Conservation (phyloP, 2,113 vertebrate genomes). For the Tyto alba region DNA sequence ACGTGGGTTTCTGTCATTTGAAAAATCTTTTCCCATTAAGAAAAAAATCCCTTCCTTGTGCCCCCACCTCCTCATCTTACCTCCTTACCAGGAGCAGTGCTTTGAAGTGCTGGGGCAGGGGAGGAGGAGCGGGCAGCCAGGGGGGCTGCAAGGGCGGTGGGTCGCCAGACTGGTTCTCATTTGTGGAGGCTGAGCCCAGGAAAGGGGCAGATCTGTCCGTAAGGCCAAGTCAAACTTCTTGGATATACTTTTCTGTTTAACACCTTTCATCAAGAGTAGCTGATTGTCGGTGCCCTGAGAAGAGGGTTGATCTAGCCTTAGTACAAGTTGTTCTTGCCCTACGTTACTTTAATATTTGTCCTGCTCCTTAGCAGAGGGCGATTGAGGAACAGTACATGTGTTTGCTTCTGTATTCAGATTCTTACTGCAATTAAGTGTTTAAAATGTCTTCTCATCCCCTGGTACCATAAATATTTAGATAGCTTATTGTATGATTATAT, state of each 20-base stretch:
- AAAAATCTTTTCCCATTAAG: background rate
- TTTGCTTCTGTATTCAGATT: background rate
- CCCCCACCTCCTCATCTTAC: background rate
- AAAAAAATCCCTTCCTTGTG: background rate
- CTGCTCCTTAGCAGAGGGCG: background rate
- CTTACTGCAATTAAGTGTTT: background rate
- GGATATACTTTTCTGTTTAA: background rate
- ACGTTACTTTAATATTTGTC: background rate
- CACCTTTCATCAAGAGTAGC: background rate
- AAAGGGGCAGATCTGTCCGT: background rate
- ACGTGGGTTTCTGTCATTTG: background rate
- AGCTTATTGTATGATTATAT: background rate
- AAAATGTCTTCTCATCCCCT: constrained; percentile 10
- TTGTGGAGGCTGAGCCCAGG: background rate
- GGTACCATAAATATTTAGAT: background rate
- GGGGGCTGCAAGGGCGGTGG: background rate
- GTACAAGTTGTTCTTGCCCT: background rate
- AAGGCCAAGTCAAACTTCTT: background rate
- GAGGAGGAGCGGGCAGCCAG: background rate
- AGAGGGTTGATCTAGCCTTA: background rate
- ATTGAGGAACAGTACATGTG: background rate
- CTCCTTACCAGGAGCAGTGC: background rate
- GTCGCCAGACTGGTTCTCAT: background rate
- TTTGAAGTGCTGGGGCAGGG: background rate
- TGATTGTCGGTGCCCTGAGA: background rate